phyloP scores from a whole-genome alignment of 2,113 vertebrate genomes.

The Manacus vitellinus region DNA sequence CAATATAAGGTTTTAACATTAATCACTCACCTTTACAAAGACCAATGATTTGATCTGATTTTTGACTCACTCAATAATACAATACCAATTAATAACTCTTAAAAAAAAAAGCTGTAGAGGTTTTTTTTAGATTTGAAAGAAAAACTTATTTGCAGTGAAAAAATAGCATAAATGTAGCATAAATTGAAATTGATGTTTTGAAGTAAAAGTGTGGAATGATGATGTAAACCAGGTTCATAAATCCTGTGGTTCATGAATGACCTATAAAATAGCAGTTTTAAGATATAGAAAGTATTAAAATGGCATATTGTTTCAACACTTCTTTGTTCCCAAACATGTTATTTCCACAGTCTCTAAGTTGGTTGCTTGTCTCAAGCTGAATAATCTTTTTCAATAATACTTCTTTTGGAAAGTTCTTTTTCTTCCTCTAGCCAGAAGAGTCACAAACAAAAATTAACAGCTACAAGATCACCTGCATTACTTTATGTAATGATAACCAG shows the following conservation, averaged over 20 bases:
- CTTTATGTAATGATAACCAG: not conserved
- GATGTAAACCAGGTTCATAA: not conserved
- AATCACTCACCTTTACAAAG: not conserved
- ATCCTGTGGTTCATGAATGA: not conserved
- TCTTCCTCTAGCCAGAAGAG: not conserved
- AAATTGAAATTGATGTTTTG: not conserved
- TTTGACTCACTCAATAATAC: not conserved
- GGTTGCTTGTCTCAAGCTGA: not conserved
- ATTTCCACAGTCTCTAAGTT: not conserved
- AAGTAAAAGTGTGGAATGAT: not conserved
- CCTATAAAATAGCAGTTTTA: not conserved
- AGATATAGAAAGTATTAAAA: not conserved
- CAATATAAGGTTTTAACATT: not conserved
- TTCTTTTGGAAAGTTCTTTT: not conserved
- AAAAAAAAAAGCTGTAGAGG: not conserved
- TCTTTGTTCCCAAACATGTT: not conserved
- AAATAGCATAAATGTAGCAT: not conserved
- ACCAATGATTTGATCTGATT: not conserved
- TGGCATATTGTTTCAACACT: not conserved
- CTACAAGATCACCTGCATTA: not conserved
- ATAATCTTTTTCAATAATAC: not conserved
- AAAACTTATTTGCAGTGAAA: not conserved
- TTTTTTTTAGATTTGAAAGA: not conserved
- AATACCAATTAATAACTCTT: not conserved
- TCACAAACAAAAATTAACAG: not conserved